A percentile compares a stretch with the other conserved stretches of the same genome.
Conservation (phyloP, 2,888 invertebrate species). For the Polydrusus pterygomalis region DNA sequence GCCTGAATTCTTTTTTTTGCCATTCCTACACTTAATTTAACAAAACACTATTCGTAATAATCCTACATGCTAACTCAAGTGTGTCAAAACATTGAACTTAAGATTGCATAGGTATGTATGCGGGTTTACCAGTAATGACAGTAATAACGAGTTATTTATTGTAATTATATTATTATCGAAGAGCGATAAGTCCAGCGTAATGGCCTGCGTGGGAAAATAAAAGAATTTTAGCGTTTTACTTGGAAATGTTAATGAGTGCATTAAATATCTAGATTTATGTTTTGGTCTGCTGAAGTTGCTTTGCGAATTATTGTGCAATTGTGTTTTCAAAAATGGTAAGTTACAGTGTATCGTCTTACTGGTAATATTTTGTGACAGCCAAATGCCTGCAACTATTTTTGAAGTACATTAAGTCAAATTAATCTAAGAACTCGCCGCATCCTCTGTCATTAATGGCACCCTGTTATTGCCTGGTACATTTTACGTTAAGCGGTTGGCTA, state of each 20-base stretch:
- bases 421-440: no score
- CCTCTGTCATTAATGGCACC: no score
- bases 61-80: constrained; percentile 27
- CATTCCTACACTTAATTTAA: not conserved
- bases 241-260: constrained; percentile 36
- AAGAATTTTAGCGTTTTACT: constrained; percentile 36
- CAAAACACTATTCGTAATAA: not conserved
- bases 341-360: no score
- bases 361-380: no score
- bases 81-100: constrained; percentile 39
- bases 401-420: no score
- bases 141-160: constrained; percentile 43
- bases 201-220: constrained; percentile 47
- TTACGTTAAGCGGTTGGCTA: no score
- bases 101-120: constrained; percentile 38
- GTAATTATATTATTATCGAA: constrained; percentile 44
- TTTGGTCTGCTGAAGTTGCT: no score
- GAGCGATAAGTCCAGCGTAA: constrained; percentile 40
- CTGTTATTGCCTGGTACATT: no score
- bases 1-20: no score
- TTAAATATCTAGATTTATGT: constrained; percentile 18
- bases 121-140: constrained; percentile 43
- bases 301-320: no score
- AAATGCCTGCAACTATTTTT: no score
- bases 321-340: no score